Evolutionary conservation across 2,888 invertebrate genomes (phyloP), one percentile per base, ranked within the genome.

Genomic region (Nymphalis urticae): DNA sequence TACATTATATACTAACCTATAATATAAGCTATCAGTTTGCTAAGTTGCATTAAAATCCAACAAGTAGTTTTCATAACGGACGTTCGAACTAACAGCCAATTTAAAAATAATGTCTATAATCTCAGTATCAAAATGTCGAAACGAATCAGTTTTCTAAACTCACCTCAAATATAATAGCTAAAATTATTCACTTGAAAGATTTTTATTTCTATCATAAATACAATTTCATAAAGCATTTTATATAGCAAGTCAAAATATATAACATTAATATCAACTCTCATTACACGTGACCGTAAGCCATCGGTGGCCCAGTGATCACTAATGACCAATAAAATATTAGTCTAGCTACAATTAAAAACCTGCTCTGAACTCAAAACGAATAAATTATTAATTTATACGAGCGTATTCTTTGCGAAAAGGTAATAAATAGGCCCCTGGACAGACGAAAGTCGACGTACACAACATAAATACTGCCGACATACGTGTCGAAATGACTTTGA

Each of bases 341-440:
- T 72, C 74, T 72, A 77, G 73, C 72, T 58, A 58, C 58, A 58
- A 58, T 58, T 58, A 76, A 76, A 76, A 77, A 76, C 75, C 74
- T 64, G 73, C 72, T 74, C 71, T 66, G 73, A 75, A 69, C 77
- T 73, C 48, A 68, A 73, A 72, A 76, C 78, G 76, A 78, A 81
- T 80, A 82, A 82, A 80, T 82, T 83, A 88, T 85, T 86, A 88
- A 88, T 89, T 85, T 86, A 88, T 88, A 85, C 85, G 78, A 75
- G 72, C 80, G 77, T 83, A 82, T 80, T 79, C 80, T 85, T 86
- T 84, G 81, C 80, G 84, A 81, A 81, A 83, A 82, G 77, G 83
- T 82, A 87, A 90, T 89, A 90, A 90, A 91, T 89, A 88, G 87
- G 82, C 75, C 75, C 76, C 78, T 79, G 80, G 85, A 88, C 86